These are phyloP conservation scores for Pomacea maculata DNA, from an alignment of 1,140 invertebrate species.

Conservation along the genomic window DNA sequence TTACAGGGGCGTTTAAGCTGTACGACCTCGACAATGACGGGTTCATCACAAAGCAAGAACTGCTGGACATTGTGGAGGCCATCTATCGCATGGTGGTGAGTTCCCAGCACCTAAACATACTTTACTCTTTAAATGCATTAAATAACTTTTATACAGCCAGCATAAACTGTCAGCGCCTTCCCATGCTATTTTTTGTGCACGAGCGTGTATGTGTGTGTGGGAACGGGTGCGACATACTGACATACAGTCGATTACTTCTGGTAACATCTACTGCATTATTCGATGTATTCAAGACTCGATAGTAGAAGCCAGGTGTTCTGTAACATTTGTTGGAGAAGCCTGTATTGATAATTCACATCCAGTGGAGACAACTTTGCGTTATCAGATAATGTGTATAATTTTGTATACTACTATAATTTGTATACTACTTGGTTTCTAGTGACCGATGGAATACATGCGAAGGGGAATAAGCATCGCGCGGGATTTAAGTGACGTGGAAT, in stretches of 20 bases:
- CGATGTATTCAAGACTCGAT: not conserved
- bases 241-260: not conserved
- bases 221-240: not conserved
- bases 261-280: not conserved
- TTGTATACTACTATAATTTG: no score
- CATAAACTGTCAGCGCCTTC: not conserved
- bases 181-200: not conserved
- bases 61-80: conserved; percentile 68
- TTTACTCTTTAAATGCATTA: not conserved
- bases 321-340: not conserved
- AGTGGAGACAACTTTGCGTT: not conserved
- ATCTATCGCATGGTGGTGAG: conserved; percentile 66
- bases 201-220: not conserved
- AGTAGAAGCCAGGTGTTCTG: not conserved
- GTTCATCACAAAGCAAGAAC: conserved; percentile 67
- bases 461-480: no score
- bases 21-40: conserved; percentile 71
- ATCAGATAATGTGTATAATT: no score
- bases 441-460: no score
- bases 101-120: not conserved
- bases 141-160: not conserved
- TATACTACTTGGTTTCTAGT: no score
- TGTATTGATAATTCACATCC: not conserved
- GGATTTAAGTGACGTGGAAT: no score
- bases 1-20: conserved; percentile 68